Base-by-base conservation (phyloP, 2,797 vertebrate species). In the Peromyscus nudipes region DNA sequence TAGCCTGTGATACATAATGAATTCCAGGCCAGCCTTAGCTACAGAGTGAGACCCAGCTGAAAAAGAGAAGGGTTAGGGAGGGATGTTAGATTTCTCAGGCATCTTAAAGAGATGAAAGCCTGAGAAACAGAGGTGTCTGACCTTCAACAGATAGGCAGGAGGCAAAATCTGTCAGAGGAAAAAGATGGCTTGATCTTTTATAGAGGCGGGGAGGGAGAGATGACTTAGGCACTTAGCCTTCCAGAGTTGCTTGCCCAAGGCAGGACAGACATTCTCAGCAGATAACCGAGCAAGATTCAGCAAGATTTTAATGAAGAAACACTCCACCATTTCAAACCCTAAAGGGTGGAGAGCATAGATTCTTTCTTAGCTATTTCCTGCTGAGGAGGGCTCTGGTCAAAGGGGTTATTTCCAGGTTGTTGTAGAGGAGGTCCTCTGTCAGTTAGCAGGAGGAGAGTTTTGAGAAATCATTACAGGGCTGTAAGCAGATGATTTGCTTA, bases 151-250 rank as follows among this genome's bases (percentile, higher is more conserved):
- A 57, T 2, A 31, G 62, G 46, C 62, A 0, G 10, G 57, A 13
- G 34, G 31, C 29, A 49, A 40, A 46, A 29, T 64, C 57, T 60
- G 57, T 31, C 27, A 13, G 27, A 34, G 40, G 17, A 19, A 49
- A 65, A 85, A 13, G 62, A 49, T 23, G 62, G 2, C 82, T 83
- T 43, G 25, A 19, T 27, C 10, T 55, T 43, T 60, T 65, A 6
- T 31, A 31, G 29, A 62, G 40, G 10, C 0, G 0, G 27, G 12
- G 25, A 14, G 4, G 1, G 16, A n/a, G 16, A 46, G 7, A 49
- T 46, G 57, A 67, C 43, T 46, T 2, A 1, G 65, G 29, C 29
- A 23, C 17, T 65, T 14, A 34, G 82, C 62, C 60, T 84, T 43
- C 62, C 40, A 34, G 37, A 31, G 82, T 23, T 65, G 40, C 29